Evolutionary conservation across 2,113 vertebrate genomes (phyloP).

Genomic region (Hippocampus abdominalis): DNA sequence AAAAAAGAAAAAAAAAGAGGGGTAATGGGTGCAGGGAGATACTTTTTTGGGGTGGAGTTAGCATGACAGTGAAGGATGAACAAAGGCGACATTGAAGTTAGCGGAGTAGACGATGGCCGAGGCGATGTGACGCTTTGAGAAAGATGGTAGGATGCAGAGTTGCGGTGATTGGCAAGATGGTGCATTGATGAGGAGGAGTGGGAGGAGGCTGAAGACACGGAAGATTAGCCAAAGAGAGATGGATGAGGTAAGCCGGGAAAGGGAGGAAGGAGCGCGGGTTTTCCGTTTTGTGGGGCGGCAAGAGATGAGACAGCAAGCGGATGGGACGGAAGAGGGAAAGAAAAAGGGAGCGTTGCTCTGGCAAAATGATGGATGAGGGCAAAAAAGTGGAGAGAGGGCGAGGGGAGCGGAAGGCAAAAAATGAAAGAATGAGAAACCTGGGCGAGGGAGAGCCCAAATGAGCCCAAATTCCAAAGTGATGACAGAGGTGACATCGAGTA

Average conservation of each 20-base stretch:
- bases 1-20: slow-evolving; percentile 5
- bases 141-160: slow-evolving; percentile 22
- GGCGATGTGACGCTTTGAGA: slow-evolving; percentile 19
- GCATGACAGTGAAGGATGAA: slow-evolving; percentile 49
- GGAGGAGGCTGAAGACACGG: slow-evolving; percentile 26
- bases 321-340: slow-evolving; percentile 7
- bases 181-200: not conserved
- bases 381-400: slow-evolving; percentile 14
- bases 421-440: slow-evolving; percentile 14
- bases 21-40: not conserved
- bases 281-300: slow-evolving; percentile 16
- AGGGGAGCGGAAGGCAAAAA: slow-evolving; percentile 24
- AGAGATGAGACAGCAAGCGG: slow-evolving; percentile 32
- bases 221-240: slow-evolving; percentile 28
- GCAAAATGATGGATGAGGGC: slow-evolving; percentile 45
- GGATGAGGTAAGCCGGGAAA: slow-evolving; percentile 31
- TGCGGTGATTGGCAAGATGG: slow-evolving; percentile 25
- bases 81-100: slow-evolving; percentile 21
- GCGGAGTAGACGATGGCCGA: slow-evolving; percentile 30
- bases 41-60: slow-evolving; percentile 7
- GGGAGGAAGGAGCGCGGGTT: slow-evolving; percentile 35
- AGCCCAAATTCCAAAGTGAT: slow-evolving; percentile 19
- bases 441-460: slow-evolving; percentile 22
- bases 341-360: slow-evolving; percentile 32
- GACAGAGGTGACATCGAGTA: not conserved